Conservation (phyloP, 2,797 vertebrate genomes). For the Acipenser oxyrinchus region DNA sequence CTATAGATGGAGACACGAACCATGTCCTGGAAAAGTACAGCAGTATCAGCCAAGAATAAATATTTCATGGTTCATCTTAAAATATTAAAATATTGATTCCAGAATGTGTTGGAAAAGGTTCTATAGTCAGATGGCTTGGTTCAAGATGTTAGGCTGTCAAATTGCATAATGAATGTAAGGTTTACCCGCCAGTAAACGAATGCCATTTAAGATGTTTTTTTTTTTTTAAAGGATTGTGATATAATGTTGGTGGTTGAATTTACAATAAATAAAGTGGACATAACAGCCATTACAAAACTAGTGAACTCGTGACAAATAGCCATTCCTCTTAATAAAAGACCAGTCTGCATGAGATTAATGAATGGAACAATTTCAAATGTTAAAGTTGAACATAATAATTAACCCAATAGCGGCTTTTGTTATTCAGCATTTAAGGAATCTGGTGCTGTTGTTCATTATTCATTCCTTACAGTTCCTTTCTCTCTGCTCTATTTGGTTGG, state of each 20-base stretch:
- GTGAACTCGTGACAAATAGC: constrained; percentile 27
- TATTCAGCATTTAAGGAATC: constrained; percentile 41
- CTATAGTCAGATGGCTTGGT: too few relatives aligned
- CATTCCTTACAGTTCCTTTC: constrained; percentile 32
- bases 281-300: constrained; percentile 25
- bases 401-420: constrained; percentile 45
- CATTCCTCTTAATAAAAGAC: constrained; percentile 19
- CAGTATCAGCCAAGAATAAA: too few relatives aligned
- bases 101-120: too few relatives aligned
- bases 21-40: too few relatives aligned
- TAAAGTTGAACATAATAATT: constrained; percentile 52
- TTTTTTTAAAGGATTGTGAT: neutral
- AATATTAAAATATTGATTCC: too few relatives aligned
- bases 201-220: neutral
- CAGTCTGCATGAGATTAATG: constrained; percentile 55
- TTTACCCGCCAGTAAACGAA: too few relatives aligned
- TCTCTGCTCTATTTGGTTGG: constrained; percentile 35
- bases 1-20: too few relatives aligned
- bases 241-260: neutral
- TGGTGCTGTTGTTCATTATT: constrained; percentile 39
- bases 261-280: constrained; percentile 17
- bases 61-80: too few relatives aligned
- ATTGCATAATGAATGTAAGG: too few relatives aligned
- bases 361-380: constrained; percentile 44
- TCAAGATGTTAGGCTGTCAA: too few relatives aligned